These are phyloP conservation scores for Bettongia penicillata DNA, from an alignment of 2,113 vertebrate genomes.

Conservation along the genomic window DNA sequence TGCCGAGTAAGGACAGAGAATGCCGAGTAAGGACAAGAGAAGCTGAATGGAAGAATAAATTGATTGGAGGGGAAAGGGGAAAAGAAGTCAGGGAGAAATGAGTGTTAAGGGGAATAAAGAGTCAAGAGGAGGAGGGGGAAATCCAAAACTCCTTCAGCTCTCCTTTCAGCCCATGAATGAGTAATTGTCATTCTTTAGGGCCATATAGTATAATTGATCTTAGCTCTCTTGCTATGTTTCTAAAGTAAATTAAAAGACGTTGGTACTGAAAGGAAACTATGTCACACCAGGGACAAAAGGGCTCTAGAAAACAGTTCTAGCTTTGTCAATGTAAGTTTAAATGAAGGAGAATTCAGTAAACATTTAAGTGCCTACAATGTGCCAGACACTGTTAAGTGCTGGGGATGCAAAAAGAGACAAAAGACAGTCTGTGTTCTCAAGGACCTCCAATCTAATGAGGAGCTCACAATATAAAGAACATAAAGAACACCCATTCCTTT, in stretches of 20 bases:
- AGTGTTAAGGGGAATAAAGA: not conserved
- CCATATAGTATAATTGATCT: not conserved
- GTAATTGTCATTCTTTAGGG: not conserved
- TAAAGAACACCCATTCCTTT: not conserved
- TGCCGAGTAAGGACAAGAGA: constrained; percentile 46
- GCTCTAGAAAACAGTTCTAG: not conserved
- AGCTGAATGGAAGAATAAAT: constrained; percentile 41
- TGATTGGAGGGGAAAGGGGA: constrained; percentile 44
- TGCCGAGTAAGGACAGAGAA: constrained; percentile 47
- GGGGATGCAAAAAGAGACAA: not conserved
- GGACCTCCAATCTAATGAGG: no score
- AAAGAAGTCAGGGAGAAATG: constrained; percentile 54
- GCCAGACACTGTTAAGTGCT: not conserved
- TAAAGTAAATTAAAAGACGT: not conserved
- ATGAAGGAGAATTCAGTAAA: not conserved
- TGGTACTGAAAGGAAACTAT: not conserved
- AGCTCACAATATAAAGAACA: not conserved
- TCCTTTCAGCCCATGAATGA: not conserved
- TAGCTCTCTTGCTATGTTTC: constrained; percentile 36
- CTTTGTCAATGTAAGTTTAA: not conserved
- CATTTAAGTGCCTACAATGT: not conserved
- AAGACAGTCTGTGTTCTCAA: not conserved
- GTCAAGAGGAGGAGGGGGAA: not conserved
- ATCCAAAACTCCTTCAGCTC: constrained; percentile 39
- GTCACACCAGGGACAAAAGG: not conserved